These are phyloP conservation scores for Aegotheles bennettii DNA, from an alignment of 2,113 vertebrate genomes.

Conservation along the genomic window DNA sequence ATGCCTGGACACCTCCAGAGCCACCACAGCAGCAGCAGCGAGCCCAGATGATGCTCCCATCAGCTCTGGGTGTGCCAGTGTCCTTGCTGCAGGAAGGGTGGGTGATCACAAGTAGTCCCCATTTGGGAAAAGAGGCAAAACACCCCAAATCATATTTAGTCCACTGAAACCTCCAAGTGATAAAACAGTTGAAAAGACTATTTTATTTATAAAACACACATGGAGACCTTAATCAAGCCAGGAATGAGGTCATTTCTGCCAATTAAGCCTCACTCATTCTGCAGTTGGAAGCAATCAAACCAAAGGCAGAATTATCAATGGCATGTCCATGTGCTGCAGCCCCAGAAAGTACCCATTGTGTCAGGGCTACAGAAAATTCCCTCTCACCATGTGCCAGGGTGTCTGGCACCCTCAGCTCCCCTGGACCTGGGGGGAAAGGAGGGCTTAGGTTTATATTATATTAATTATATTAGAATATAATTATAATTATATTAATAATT, in stretches of 20 bases:
- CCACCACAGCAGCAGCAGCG: not conserved
- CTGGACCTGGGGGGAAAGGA: not conserved
- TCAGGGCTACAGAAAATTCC: not conserved
- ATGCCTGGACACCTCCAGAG: not conserved
- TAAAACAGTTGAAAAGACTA: constrained; percentile 18
- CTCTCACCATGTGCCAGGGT: not conserved
- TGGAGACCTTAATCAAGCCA: constrained; percentile 53
- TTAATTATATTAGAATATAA: no score
- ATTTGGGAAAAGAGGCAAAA: not conserved
- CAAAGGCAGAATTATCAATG: constrained; percentile 38
- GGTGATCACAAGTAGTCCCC: not conserved
- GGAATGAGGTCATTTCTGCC: constrained; percentile 41
- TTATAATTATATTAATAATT: no score
- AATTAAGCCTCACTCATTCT: constrained; percentile 34
- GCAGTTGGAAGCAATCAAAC: constrained; percentile 51
- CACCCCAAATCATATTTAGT: not conserved
- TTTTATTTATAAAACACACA: constrained; percentile 51
- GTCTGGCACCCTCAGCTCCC: not conserved
- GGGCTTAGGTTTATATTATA: not conserved
- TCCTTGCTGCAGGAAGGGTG: not conserved
- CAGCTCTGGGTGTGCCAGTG: no score
- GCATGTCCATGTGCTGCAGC: not conserved
- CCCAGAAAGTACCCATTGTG: not conserved
- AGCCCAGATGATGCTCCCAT: not conserved
- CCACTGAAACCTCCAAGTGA: constrained; percentile 11